Evolutionary conservation across 2,113 vertebrate genomes (phyloP).

Genomic region (Elephantulus edwardii): DNA sequence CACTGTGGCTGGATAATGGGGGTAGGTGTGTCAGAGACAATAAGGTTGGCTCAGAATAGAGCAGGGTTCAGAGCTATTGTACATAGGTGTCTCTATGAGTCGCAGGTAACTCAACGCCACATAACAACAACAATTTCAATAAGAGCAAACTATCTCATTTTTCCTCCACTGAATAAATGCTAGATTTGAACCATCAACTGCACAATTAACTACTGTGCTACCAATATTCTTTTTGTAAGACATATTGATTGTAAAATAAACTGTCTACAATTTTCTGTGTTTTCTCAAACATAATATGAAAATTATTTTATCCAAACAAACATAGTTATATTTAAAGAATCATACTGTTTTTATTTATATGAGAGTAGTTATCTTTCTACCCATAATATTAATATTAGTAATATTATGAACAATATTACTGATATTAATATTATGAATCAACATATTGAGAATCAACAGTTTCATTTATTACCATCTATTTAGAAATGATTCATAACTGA

Average conservation of each 20-base stretch:
- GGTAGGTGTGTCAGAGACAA: too few species aligned
- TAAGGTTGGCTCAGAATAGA: too few species aligned
- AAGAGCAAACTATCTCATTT: not conserved
- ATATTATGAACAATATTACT: conserved; percentile 19
- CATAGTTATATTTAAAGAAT: not conserved
- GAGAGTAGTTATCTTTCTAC: not conserved
- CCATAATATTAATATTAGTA: not conserved
- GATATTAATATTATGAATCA: too few species aligned
- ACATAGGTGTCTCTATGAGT: too few species aligned
- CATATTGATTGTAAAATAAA: not conserved
- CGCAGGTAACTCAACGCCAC: too few species aligned
- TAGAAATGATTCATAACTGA: too few species aligned
- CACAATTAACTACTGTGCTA: not conserved
- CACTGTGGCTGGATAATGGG: too few species aligned
- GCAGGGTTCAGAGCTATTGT: too few species aligned
- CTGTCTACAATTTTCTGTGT: not conserved
- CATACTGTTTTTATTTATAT: not conserved
- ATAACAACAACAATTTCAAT: not conserved
- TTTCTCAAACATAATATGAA: not conserved
- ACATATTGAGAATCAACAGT: too few species aligned
- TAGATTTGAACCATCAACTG: not conserved
- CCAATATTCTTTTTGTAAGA: not conserved
- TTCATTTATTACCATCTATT: too few species aligned
- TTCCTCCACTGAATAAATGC: not conserved
- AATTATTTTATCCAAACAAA: not conserved